A percentile compares a stretch with the other conserved stretches of the same genome.
phyloP scores from a whole-genome alignment of 1,140 invertebrate genomes.

The Brachionus angularis region DNA sequence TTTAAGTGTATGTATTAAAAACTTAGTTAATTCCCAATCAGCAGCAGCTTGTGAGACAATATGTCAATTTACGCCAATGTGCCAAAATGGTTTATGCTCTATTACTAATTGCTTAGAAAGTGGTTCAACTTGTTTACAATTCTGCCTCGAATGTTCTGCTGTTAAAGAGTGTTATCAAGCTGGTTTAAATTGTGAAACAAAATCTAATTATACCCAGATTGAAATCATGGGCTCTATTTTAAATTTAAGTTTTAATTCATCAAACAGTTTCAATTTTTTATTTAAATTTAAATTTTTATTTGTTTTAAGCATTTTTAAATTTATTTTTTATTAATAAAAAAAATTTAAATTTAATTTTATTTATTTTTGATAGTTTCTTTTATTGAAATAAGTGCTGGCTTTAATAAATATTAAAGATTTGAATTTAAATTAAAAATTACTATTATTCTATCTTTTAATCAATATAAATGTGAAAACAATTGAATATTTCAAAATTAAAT shows the following conservation, averaged over 20 bases:
- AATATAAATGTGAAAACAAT: too few relatives aligned
- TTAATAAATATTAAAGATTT: too few relatives aligned
- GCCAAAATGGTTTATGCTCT: slow-evolving; percentile 14
- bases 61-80: slow-evolving; percentile 4
- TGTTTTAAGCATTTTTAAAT: background rate
- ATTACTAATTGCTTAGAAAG: background rate
- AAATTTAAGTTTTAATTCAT: background rate
- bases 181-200: background rate
- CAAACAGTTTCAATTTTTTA: background rate
- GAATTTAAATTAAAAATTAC: too few relatives aligned
- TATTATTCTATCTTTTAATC: too few relatives aligned
- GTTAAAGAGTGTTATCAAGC: background rate
- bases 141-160: slow-evolving; percentile 6
- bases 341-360: too few relatives aligned
- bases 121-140: slow-evolving; percentile 3
- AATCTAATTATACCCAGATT: background rate
- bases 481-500: too few relatives aligned
- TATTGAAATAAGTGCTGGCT: too few relatives aligned
- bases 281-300: background rate
- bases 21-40: background rate
- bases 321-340: background rate
- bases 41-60: slow-evolving; percentile 27
- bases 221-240: too few relatives aligned
- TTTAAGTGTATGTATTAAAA: background rate
- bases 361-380: too few relatives aligned